Percentiles rank a stretch among this genome's conserved stretches.
phyloP scores from a whole-genome alignment of 1,140 invertebrate genomes.

The Drosophila sucinea region DNA sequence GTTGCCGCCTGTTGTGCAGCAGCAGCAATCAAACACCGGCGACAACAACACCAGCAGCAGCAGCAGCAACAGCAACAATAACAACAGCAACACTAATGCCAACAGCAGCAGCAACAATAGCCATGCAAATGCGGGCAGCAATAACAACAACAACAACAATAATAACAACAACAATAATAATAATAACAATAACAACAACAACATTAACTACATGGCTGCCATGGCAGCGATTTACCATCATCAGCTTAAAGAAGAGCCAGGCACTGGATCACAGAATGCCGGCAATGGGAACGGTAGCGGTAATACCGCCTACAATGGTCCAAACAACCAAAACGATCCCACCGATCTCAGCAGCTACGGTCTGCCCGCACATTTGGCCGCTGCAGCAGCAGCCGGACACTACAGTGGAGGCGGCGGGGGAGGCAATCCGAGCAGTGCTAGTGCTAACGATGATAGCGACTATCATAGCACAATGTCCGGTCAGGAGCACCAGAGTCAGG shows the following conservation, averaged over 20 bases:
- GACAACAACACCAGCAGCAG: slow-evolving; percentile 28
- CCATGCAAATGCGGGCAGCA: slow-evolving; percentile 58
- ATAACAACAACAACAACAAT: slow-evolving; percentile 67
- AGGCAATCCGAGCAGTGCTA: slow-evolving; percentile 17
- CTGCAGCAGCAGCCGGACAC: slow-evolving; percentile 51
- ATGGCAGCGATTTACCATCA: slow-evolving; percentile 71
- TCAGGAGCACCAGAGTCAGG: slow-evolving; percentile 89
- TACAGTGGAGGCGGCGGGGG: slow-evolving; percentile 46
- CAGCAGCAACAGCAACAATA: slow-evolving; percentile 38
- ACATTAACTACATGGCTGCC: slow-evolving; percentile 70
- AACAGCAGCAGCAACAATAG: slow-evolving; percentile 40
- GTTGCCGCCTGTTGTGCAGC: slow-evolving; percentile 61
- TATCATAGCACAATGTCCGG: slow-evolving; percentile 75
- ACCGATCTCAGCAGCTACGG: slow-evolving; percentile 78
- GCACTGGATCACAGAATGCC: slow-evolving; percentile 63
- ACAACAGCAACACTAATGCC: slow-evolving; percentile 39
- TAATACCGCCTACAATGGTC: slow-evolving; percentile 48
- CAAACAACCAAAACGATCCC: slow-evolving; percentile 71
- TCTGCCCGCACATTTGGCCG: slow-evolving; percentile 68
- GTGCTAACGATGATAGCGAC: slow-evolving; percentile 68
- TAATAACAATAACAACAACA: slow-evolving; percentile 74
- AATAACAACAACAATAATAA: slow-evolving; percentile 45
- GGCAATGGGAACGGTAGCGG: slow-evolving; percentile 23
- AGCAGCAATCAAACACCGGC: slow-evolving; percentile 26
- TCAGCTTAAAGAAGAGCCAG: slow-evolving; percentile 80